Conservation (phyloP, 2,113 vertebrate species). For the Scopus umbretta region DNA sequence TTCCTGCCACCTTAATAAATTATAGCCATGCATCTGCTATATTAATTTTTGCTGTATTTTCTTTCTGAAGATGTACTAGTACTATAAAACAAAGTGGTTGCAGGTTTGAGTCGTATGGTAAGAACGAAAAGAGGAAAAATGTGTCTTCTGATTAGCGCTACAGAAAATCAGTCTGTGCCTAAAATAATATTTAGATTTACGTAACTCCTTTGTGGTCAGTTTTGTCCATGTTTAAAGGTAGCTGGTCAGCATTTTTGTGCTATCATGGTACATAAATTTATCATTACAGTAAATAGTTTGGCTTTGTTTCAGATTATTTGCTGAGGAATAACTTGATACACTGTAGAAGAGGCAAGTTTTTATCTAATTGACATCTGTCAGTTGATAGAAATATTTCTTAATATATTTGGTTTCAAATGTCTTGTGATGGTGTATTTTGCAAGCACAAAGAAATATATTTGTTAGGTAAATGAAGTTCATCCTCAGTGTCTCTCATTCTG, state of each 20-base stretch:
- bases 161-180: neutral
- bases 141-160: neutral
- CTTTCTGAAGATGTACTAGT: neutral
- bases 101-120: neutral
- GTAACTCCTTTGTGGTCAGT: neutral
- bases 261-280: accelerated
- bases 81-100: neutral
- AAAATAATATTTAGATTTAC: neutral
- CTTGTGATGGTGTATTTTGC: neutral
- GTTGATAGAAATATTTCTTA: neutral
- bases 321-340: neutral
- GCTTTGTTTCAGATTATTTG: neutral
- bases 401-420: neutral
- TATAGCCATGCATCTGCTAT: neutral
- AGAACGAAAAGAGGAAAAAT: neutral
- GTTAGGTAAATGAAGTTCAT: neutral
- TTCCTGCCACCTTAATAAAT: neutral
- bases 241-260: neutral
- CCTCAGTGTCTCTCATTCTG: neutral
- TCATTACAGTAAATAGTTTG: neutral
- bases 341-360: neutral
- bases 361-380: neutral
- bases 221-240: neutral
- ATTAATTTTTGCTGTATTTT: neutral
- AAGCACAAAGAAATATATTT: neutral